A percentile compares a stretch with the other conserved stretches of the same genome.
These are phyloP conservation scores for Amphipoea oculea DNA, from an alignment of 2,888 invertebrate species.

Conservation along the genomic window DNA sequence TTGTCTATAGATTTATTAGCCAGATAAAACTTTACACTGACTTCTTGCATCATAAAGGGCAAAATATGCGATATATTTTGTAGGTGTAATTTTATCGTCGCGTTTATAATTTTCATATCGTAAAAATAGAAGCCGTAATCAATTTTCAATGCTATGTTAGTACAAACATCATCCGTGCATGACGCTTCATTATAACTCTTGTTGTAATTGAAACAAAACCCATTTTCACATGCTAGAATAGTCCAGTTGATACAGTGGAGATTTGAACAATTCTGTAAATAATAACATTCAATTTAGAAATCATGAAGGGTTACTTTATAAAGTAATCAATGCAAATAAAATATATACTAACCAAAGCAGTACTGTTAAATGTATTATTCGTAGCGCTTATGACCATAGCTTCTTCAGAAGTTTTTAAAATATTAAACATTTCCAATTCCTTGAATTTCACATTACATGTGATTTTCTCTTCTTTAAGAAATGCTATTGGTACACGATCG, in stretches of 20 bases:
- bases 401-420: constrained; percentile 75
- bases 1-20: constrained; percentile 75
- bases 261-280: constrained; percentile 84
- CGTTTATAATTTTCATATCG: constrained; percentile 79
- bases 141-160: constrained; percentile 78
- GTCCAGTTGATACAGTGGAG: constrained; percentile 84
- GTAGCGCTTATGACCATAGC: constrained; percentile 79
- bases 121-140: constrained; percentile 82
- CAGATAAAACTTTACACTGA: constrained; percentile 79
- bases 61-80: constrained; percentile 70
- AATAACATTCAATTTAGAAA: constrained; percentile 19
- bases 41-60: constrained; percentile 78
- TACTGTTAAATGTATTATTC: constrained; percentile 73
- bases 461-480: constrained; percentile 78
- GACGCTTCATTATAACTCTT: constrained; percentile 77
- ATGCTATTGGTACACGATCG: constrained; percentile 76
- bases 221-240: constrained; percentile 75
- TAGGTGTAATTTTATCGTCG: constrained; percentile 78
- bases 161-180: constrained; percentile 79
- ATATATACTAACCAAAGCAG: constrained; percentile 75
- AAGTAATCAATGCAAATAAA: not conserved
- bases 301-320: not conserved
- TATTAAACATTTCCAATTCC: constrained; percentile 83
- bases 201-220: constrained; percentile 76
- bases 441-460: constrained; percentile 80